phyloP scores from a whole-genome alignment of 2,797 vertebrate species.

The Geotrypetes seraphini region DNA sequence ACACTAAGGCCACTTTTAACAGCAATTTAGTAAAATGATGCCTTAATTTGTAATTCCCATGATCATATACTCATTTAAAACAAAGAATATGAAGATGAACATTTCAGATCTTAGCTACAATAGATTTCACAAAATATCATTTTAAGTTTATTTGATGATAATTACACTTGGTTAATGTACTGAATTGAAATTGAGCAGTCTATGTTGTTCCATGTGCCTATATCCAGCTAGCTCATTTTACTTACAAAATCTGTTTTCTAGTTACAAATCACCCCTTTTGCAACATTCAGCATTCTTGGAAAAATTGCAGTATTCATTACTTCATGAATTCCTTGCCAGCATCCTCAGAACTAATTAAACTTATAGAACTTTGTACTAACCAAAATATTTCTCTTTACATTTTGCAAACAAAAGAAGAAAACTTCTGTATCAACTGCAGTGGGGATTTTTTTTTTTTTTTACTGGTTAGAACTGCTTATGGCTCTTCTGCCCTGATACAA shows the following conservation, averaged over 20 bases:
- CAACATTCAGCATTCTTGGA: neutral
- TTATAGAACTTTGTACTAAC: no score
- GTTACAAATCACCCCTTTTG: neutral
- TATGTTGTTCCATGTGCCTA: neutral
- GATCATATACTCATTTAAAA: no score
- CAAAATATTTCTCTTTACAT: no score
- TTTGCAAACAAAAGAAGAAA: no score
- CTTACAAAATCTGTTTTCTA: neutral
- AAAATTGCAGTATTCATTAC: neutral
- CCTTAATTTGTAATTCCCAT: no score
- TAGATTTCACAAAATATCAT: neutral
- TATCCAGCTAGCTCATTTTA: neutral
- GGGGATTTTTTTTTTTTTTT: no score
- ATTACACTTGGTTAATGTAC: neutral
- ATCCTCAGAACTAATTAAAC: conserved; percentile 8
- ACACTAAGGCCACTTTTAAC: no score
- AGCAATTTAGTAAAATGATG: no score
- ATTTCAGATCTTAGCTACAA: neutral
- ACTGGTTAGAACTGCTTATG: no score
- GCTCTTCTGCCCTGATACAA: no score
- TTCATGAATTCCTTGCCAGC: neutral
- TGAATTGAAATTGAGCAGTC: neutral
- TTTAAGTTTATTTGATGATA: neutral
- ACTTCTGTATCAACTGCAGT: no score
- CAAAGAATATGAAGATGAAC: no score